phyloP scores from a whole-genome alignment of 2,888 invertebrate genomes.

The Tachina fera region DNA sequence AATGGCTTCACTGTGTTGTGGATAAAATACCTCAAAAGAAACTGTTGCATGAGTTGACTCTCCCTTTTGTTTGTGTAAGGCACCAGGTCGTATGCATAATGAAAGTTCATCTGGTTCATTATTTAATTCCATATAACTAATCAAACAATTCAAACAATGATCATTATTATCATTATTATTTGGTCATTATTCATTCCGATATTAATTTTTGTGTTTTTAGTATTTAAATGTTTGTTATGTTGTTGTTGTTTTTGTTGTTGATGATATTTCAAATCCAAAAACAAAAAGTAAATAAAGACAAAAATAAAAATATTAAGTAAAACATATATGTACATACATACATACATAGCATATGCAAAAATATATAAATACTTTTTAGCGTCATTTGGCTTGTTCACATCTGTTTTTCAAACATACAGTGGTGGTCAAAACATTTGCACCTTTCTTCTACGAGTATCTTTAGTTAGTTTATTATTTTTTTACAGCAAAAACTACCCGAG shows the following conservation, averaged over 20 bases:
- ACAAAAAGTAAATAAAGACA: too few relatives aligned
- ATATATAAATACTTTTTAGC: constrained; percentile 10
- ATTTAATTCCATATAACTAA: constrained; percentile 88
- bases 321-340: constrained; percentile 7
- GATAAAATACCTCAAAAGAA: constrained; percentile 85
- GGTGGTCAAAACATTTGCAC: constrained; percentile 5
- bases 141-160: constrained; percentile 77
- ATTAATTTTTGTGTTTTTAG: constrained; percentile 39
- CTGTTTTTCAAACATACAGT: constrained; percentile 58
- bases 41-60: constrained; percentile 87
- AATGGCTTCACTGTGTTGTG: constrained; percentile 49
- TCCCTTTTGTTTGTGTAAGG: constrained; percentile 86
- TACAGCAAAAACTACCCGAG: too few relatives aligned
- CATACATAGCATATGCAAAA: constrained; percentile 34
- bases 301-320: too few relatives aligned
- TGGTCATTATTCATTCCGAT: constrained; percentile 61
- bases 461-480: too few relatives aligned
- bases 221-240: constrained; percentile 50
- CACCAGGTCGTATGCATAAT: constrained; percentile 88
- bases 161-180: constrained; percentile 62
- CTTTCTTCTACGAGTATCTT: background rate
- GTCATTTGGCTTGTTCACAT: constrained; percentile 28
- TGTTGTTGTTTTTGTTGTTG: constrained; percentile 41
- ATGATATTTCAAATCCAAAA: constrained; percentile 6
- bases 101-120: constrained; percentile 88